Conservation (phyloP, 2,113 vertebrate species). For the Spheniscus mendiculus region DNA sequence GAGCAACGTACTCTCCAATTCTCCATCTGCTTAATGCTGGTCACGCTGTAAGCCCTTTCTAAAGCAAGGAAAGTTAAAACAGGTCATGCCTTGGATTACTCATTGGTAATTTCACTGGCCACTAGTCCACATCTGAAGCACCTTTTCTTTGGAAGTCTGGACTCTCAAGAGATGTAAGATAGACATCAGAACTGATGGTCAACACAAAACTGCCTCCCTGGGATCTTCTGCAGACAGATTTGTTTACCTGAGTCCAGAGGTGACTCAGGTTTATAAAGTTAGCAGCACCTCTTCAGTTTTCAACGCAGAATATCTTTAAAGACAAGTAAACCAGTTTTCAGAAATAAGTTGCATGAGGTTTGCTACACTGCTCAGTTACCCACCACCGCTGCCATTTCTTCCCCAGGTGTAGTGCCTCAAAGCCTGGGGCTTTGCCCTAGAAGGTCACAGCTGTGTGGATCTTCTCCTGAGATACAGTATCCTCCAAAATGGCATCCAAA, state of each 20-base stretch:
- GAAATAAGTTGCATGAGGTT: neutral
- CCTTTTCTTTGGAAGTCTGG: neutral
- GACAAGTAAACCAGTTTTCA: neutral
- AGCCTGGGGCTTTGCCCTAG: neutral
- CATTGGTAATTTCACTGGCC: neutral
- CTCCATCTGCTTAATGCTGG: neutral
- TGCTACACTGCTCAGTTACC: neutral
- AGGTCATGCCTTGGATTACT: neutral
- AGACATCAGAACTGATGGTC: neutral
- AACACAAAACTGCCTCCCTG: neutral
- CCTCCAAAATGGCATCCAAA: neutral
- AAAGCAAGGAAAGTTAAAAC: neutral
- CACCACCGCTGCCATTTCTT: neutral
- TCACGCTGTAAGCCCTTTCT: neutral
- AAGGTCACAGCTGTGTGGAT: neutral
- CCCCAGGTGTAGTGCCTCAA: neutral
- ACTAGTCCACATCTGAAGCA: neutral
- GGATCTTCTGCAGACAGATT: neutral
- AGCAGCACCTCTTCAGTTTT: neutral
- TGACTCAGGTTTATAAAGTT: neutral
- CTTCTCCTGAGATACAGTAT: neutral
- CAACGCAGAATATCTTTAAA: neutral
- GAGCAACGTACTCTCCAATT: neutral
- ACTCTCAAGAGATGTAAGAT: neutral
- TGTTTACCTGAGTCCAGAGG: neutral